phyloP scores from a whole-genome alignment of 2,797 vertebrate genomes.

The Erithacus rubecula region DNA sequence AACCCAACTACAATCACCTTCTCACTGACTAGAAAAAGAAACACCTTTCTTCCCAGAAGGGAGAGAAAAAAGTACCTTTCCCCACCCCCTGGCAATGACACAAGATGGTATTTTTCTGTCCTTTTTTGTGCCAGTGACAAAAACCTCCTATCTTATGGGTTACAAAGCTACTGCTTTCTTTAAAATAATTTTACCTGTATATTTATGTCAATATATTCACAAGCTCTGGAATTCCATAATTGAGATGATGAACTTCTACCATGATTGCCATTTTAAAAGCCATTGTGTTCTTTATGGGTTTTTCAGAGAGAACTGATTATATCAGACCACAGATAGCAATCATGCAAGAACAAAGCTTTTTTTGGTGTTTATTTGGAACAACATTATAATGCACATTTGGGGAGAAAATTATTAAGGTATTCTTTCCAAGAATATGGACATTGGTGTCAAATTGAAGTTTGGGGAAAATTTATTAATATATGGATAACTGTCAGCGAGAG shows the following conservation, averaged over 20 bases:
- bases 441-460: not conserved
- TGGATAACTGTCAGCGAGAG: not conserved
- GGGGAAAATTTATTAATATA: not conserved
- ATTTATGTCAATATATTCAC: conserved; percentile 10
- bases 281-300: not conserved
- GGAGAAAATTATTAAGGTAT: not conserved
- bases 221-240: not conserved
- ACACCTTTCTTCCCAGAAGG: not conserved
- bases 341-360: not conserved
- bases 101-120: not conserved
- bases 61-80: not conserved
- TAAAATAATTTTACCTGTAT: conserved; percentile 31
- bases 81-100: not conserved
- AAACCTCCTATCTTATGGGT: not conserved
- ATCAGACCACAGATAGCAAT: not conserved
- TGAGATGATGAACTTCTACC: not conserved
- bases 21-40: not conserved
- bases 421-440: not conserved
- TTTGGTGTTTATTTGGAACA: not conserved
- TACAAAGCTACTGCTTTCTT: not conserved
- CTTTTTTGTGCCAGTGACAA: not conserved
- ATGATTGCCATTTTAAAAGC: not conserved
- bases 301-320: not conserved
- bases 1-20: not conserved
- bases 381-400: not conserved